phyloP scores from a whole-genome alignment of 2,888 invertebrate species.

The Carterocephalus palaemon region DNA sequence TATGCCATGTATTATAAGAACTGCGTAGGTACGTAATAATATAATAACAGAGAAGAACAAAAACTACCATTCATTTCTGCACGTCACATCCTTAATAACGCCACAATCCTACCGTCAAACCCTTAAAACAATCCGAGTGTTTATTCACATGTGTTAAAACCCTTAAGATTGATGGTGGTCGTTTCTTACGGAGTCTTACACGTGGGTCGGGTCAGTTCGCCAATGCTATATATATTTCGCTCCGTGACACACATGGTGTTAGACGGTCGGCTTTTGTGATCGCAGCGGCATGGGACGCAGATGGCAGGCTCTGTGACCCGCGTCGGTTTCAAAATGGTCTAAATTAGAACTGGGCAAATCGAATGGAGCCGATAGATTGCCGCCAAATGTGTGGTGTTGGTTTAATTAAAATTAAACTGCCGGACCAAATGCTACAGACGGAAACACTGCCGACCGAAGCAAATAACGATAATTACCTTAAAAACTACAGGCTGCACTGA shows the following conservation, averaged over 20 bases:
- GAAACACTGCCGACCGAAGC: too few relatives aligned
- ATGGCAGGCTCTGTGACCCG: constrained; percentile 26
- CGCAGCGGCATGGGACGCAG: constrained; percentile 34
- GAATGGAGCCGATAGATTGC: too few relatives aligned
- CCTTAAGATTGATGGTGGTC: constrained; percentile 31
- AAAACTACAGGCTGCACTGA: too few relatives aligned
- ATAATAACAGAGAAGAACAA: too few relatives aligned
- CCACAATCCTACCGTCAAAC: constrained; percentile 10
- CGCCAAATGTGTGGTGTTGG: not conserved
- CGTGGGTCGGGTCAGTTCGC: constrained; percentile 48
- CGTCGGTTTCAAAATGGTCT: constrained; percentile 1
- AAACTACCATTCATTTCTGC: constrained; percentile 6
- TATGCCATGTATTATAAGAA: too few relatives aligned
- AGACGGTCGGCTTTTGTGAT: constrained; percentile 34
- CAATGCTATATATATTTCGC: constrained; percentile 41
- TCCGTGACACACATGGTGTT: constrained; percentile 49
- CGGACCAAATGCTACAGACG: too few relatives aligned
- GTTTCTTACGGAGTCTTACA: constrained; percentile 32
- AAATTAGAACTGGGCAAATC: not conserved
- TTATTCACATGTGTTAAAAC: constrained; percentile 49
- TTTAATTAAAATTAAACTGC: not conserved
- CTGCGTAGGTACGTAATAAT: not conserved
- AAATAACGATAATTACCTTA: too few relatives aligned
- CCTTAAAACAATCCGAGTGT: constrained; percentile 36
- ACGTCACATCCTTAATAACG: constrained; percentile 7